Percentiles rank a stretch among this genome's conserved stretches.
Conservation (phyloP, 92 coral and sea anemone species). For the Parazoanthus swiftii region DNA sequence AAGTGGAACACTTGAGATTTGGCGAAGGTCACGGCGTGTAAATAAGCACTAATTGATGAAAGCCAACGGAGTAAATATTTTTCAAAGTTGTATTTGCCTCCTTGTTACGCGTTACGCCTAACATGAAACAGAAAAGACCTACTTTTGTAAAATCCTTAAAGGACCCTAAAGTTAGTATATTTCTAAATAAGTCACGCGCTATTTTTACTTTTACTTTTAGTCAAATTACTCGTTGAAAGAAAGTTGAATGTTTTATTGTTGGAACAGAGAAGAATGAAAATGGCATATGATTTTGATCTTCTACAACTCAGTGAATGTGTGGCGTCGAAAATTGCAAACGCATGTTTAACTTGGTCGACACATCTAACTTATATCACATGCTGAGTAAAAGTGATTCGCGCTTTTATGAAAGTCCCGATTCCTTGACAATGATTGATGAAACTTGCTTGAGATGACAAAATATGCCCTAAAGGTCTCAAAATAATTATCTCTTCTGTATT, state of each 20-base stretch:
- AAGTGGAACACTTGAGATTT: constrained; percentile 42
- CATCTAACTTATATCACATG: constrained; percentile 33
- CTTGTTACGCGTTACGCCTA: background rate
- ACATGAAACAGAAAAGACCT: background rate
- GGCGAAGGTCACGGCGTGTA: constrained; percentile 31
- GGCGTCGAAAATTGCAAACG: constrained; percentile 36
- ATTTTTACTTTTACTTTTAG: constrained; percentile 5
- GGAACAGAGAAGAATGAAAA: constrained; percentile 38
- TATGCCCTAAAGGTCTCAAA: constrained; percentile 33
- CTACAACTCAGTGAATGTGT: constrained; percentile 25
- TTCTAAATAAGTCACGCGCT: background rate
- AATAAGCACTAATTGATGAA: constrained; percentile 37
- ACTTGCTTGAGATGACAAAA: constrained; percentile 42
- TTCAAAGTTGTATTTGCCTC: constrained; percentile 19
- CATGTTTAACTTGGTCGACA: constrained; percentile 32
- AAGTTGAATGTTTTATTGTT: constrained; percentile 40
- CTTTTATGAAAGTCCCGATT: constrained; percentile 19
- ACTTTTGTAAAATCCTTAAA: background rate
- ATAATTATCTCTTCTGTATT: constrained; percentile 34
- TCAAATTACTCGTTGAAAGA: constrained; percentile 51
- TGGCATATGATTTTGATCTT: constrained; percentile 48
- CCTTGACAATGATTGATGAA: constrained; percentile 44
- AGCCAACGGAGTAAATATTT: constrained; percentile 44
- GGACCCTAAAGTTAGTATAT: background rate
- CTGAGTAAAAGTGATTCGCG: constrained; percentile 39